phyloP scores from a whole-genome alignment of 92 coral and sea anemone species.

The Epizoanthus scotinus region DNA sequence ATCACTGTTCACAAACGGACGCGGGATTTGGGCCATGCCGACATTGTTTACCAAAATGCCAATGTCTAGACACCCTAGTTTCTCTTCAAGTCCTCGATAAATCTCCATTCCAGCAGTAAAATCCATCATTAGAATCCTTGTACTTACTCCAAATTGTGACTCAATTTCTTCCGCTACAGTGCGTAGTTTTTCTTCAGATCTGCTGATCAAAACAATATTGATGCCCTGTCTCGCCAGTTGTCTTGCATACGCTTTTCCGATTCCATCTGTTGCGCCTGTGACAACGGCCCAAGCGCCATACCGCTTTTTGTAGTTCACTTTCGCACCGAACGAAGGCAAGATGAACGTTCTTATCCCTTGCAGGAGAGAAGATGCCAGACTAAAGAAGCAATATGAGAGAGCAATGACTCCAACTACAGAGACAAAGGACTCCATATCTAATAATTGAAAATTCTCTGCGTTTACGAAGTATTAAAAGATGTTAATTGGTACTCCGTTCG shows the following conservation, averaged over 20 bases:
- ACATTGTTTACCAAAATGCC: constrained; percentile 87
- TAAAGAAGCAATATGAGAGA: too few relatives aligned
- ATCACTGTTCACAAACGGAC: constrained; percentile 63
- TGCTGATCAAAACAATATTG: constrained; percentile 18
- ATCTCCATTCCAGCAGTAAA: constrained; percentile 80
- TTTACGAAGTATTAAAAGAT: too few relatives aligned
- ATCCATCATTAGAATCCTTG: constrained; percentile 80
- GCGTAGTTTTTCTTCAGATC: constrained; percentile 68
- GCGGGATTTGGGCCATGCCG: constrained; percentile 67
- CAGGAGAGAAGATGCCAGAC: too few relatives aligned
- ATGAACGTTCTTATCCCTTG: too few relatives aligned
- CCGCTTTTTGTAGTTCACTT: neutral
- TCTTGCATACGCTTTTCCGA: constrained; percentile 23
- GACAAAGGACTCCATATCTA: too few relatives aligned
- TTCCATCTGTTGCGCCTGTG: constrained; percentile 19
- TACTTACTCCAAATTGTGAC: constrained; percentile 59
- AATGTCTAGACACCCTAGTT: constrained; percentile 74
- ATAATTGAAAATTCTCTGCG: too few relatives aligned
- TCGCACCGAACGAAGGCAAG: too few relatives aligned
- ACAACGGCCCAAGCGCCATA: constrained; percentile 22
- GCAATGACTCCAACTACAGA: too few relatives aligned
- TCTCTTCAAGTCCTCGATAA: constrained; percentile 70
- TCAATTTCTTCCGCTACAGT: constrained; percentile 72
- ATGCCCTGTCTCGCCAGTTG: constrained; percentile 5
- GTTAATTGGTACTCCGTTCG: too few relatives aligned